phyloP scores from a whole-genome alignment of 2,113 vertebrate species.

The Nettapus auritus region DNA sequence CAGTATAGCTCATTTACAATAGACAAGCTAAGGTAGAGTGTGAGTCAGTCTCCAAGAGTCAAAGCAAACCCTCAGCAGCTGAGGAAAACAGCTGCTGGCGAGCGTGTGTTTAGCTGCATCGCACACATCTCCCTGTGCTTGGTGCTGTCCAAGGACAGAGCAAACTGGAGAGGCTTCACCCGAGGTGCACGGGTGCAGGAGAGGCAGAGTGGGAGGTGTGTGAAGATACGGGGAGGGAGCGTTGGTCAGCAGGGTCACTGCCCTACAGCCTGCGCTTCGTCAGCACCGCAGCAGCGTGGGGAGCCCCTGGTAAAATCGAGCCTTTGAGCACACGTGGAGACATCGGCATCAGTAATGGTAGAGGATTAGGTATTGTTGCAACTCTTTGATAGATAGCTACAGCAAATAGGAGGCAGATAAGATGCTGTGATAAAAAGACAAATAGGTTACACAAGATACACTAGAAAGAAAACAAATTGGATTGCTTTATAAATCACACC shows the following conservation, averaged over 20 bases:
- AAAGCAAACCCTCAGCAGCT: not conserved
- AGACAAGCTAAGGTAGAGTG: not conserved
- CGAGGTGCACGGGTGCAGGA: rapidly evolving
- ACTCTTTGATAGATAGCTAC: constrained; percentile 46
- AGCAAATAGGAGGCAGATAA: constrained; percentile 49
- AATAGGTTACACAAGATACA: constrained; percentile 20
- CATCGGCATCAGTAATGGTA: rapidly evolving
- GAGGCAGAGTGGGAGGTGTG: not conserved
- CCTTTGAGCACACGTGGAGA: not conserved
- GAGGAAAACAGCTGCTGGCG: not conserved
- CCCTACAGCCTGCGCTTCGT: not conserved
- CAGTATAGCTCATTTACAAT: not conserved
- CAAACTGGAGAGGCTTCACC: rapidly evolving
- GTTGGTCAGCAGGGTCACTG: not conserved
- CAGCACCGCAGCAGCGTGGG: rapidly evolving
- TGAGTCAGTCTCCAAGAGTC: not conserved
- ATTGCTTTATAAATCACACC: constrained; percentile 63
- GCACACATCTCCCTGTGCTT: not conserved
- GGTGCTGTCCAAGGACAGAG: not conserved
- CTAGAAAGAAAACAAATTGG: constrained; percentile 35
- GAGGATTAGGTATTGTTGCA: not conserved
- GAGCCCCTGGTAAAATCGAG: rapidly evolving
- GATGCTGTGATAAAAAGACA: constrained; percentile 57
- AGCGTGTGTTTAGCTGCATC: not conserved
- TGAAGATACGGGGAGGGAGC: rapidly evolving